Base-by-base conservation (phyloP, 2,888 invertebrate species). In the Andrena marginata region DNA sequence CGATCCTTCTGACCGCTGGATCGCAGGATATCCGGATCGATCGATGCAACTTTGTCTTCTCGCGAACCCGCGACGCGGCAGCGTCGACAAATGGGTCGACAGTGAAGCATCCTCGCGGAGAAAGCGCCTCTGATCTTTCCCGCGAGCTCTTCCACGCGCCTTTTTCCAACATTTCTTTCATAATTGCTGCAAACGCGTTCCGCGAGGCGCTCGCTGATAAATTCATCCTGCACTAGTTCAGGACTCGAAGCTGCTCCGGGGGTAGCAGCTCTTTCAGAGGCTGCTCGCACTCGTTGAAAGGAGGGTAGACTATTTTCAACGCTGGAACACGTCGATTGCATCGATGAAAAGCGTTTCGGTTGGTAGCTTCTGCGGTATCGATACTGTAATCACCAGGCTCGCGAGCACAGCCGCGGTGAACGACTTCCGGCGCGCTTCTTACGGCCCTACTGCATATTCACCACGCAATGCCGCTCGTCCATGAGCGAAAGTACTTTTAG, bases 401-500 rank as follows among this genome's bases (percentile, higher is more conserved):
- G 23, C 48, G 42, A 59, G 56, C 56, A 26, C 6, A 69, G 56
- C 35, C 23, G 62, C 67, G 60, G 54, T 51, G 35, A 76, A 76
- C 67, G 48, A 63, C 77, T 78, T 78, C 77, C 77, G 76, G 76
- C 54, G 62, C 20, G 49, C 51, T 62, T 20, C 26, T 31, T 42
- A 23, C 56, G 42, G 35, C 29, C 16, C 49, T 16, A 13, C 8
- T 72, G 56, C 72, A 48, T 48, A 48, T 33, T 65, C 48, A 35
- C 56, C 62, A n/a, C 56, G 65, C 42, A 71, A 51, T 51, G 79
- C 48, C 77, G 20, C 10, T 56, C 23, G 23, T 31, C 49, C 51
- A 63, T 42, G 23, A 72, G 85, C 75, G 85, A 85, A 85, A 85
- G 85, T 85, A 73, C 64, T 69, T 65, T 74, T 64, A 71, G 26